Conservation (phyloP, 2,888 invertebrate species). For the Blastobasis lacticolella region DNA sequence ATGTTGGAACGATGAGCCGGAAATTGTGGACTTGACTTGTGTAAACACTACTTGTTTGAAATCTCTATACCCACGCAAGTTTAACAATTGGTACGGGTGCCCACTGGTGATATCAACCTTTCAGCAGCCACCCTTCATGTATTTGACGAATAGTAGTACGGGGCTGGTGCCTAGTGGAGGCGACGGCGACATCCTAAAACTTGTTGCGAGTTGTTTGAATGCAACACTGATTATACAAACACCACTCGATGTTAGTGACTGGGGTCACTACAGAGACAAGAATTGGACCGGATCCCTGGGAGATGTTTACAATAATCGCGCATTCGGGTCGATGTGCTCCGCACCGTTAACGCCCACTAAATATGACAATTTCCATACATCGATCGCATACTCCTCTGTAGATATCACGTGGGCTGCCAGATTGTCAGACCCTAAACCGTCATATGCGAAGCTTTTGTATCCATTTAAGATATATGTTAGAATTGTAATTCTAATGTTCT, state of each 20-base stretch:
- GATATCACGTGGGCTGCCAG: slow-evolving; percentile 44
- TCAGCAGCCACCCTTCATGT: slow-evolving; percentile 46
- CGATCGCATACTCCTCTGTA: slow-evolving; percentile 39
- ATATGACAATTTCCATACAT: slow-evolving; percentile 46
- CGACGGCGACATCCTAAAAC: slow-evolving; percentile 39
- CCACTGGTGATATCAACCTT: slow-evolving; percentile 36
- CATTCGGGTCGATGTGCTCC: slow-evolving; percentile 35
- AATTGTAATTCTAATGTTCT: slow-evolving; percentile 27
- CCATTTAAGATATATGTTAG: slow-evolving; percentile 33
- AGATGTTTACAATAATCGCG: slow-evolving; percentile 32
- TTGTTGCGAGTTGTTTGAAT: slow-evolving; percentile 33
- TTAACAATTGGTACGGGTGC: slow-evolving; percentile 34
- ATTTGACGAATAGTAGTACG: slow-evolving; percentile 26
- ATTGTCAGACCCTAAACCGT: slow-evolving; percentile 27
- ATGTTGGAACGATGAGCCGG: slow-evolving; percentile 31
- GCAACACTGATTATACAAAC: slow-evolving; percentile 33
- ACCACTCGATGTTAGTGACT: slow-evolving; percentile 23
- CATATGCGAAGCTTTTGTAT: slow-evolving; percentile 42
- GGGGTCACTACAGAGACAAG: slow-evolving; percentile 29
- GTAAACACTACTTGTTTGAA: slow-evolving; percentile 26
- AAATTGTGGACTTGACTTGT: slow-evolving; percentile 24
- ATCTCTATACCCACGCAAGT: slow-evolving; percentile 28
- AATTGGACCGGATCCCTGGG: slow-evolving; percentile 53
- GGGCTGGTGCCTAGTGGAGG: slow-evolving; percentile 24
- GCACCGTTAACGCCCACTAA: slow-evolving; percentile 31